Conservation (phyloP, 2,888 invertebrate species). For the Seira musarum region DNA sequence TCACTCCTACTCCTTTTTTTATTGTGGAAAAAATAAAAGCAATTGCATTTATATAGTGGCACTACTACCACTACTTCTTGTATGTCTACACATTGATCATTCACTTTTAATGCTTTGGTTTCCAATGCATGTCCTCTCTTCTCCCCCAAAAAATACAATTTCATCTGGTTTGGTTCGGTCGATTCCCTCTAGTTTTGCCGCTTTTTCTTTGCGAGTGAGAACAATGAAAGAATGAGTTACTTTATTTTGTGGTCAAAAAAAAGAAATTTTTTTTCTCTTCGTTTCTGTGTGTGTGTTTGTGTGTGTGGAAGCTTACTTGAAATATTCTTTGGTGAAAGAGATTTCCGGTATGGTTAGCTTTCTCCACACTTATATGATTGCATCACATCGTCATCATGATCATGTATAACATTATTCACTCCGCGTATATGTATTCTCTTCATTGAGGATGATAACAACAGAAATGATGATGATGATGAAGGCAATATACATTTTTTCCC, state of each 20-base stretch:
- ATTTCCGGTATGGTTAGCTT: conserved; percentile 47
- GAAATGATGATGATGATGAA: conserved; percentile 21
- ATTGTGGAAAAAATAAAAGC: neutral
- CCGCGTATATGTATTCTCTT: conserved; percentile 44
- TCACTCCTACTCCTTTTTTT: no score
- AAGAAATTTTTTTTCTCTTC: conserved; percentile 17
- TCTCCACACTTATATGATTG: conserved; percentile 27
- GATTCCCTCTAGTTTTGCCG: conserved; percentile 13
- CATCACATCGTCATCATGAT: conserved; percentile 9
- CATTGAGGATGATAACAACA: conserved; percentile 27
- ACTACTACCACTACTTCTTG: neutral
- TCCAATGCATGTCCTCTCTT: conserved; percentile 39
- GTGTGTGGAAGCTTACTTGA: no score
- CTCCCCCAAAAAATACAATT: conserved; percentile 26
- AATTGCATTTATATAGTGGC: conserved; percentile 6
- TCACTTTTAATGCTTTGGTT: conserved; percentile 44
- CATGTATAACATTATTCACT: conserved; percentile 32
- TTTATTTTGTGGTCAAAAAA: neutral
- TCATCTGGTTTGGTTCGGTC: no score
- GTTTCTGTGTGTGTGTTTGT: no score
- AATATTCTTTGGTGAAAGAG: conserved; percentile 51
- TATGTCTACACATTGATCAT: conserved; percentile 38
- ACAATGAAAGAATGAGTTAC: conserved; percentile 37
- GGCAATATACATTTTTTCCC: conserved; percentile 35
- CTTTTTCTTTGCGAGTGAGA: conserved; percentile 18